Base-by-base conservation (phyloP, 2,888 invertebrate species). In the Drosophila kambysellisi region DNA sequence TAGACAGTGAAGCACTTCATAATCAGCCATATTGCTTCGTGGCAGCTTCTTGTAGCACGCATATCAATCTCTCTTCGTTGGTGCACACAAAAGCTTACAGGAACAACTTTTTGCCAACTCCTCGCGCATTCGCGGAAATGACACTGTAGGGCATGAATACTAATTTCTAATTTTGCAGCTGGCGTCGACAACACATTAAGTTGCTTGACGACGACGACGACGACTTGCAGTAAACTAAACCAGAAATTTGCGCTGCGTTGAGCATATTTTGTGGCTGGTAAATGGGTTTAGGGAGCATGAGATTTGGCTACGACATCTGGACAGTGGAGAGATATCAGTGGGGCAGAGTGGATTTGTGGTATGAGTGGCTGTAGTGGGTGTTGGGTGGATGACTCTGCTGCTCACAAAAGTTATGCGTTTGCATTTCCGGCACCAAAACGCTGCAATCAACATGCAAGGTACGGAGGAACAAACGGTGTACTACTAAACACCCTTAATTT, bases 141-240 rank as follows among this genome's bases (percentile, higher is more conserved):
- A 88, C 91, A 91, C 91, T 92, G 88, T 87, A 77, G 91, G 91
- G 90, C 91, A 90, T 91, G 92, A 92, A 91, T 91, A 92, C 91
- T 91, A 92, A 92, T 92, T 92, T 89, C 88, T 91, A 91, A 92
- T 92, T 91, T 90, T 60, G 83, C 81, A 81, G 86, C 90, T 88
- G 88, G 74, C 68, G 81, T 68, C 76, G 65, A 79, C 84, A 85
- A 86, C 83, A 83, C 88, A 88, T 88, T 88, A 84, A 86, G 83
- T 77, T 88, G 70, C 68, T 50, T 43, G 68, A 50, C 72, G 53
- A 25, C 60, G 48, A 54, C 48, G 63, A 54, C 61, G 46, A 52
- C 65, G 62, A 59, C 62, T 82, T 78, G 81, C 70, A 83, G 83
- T 85, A 85, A 81, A 85, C 72, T 74, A 78, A 86, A 66, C 72